A percentile compares a stretch with the other conserved stretches of the same genome.
Evolutionary conservation across 2,888 invertebrate species (phyloP).

Genomic region (Clistopyga incitator): DNA sequence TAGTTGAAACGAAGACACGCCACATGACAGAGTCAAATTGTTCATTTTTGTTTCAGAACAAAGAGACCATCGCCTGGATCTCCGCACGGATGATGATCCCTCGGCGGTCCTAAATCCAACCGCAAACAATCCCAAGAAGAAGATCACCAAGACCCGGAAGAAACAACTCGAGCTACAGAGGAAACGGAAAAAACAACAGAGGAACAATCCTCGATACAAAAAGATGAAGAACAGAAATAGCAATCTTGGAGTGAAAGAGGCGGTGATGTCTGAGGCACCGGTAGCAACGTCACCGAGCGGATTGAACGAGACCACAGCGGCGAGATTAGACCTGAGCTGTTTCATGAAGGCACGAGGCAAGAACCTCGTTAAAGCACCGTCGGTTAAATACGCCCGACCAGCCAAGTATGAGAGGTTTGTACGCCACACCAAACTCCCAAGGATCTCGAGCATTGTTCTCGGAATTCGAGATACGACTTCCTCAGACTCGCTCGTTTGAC

Average conservation of each 20-base stretch:
- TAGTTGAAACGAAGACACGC: too few species aligned
- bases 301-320: conserved; percentile 78
- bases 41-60: conserved; percentile 47
- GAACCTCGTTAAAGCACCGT: conserved; percentile 77
- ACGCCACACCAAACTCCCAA: background rate
- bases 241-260: conserved; percentile 63
- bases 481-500: background rate
- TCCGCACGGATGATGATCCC: conserved; percentile 75
- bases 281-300: conserved; percentile 63
- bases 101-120: conserved; percentile 28
- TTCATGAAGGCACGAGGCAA: conserved; percentile 73
- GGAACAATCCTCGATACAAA: conserved; percentile 70
- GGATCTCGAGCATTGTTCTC: conserved; percentile 34
- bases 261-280: conserved; percentile 68
- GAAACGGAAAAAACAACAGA: conserved; percentile 73
- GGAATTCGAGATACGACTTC: conserved; percentile 17
- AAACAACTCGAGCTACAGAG: conserved; percentile 71
- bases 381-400: conserved; percentile 74
- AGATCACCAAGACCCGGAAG: conserved; percentile 67
- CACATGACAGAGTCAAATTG: background rate
- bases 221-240: conserved; percentile 60
- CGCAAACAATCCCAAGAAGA: conserved; percentile 42
- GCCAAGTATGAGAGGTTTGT: conserved; percentile 77
- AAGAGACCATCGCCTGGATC: conserved; percentile 69
- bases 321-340: conserved; percentile 78